Base-by-base conservation (phyloP, 2,888 invertebrate species). In the Oscheius myriophilus region DNA sequence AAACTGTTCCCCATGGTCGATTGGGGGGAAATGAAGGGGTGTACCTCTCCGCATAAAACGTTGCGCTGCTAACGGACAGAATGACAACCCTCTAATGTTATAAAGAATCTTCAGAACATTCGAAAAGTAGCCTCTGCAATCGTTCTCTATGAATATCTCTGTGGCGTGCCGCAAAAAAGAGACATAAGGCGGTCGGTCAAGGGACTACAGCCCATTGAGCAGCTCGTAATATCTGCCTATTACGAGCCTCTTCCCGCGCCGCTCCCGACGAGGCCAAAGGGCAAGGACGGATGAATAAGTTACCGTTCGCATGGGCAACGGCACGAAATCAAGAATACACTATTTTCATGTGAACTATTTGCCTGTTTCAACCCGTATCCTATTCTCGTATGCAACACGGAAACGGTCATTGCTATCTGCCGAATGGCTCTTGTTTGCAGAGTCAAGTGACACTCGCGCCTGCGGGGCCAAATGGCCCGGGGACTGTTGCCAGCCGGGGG, bases 371-470 rank as follows among this genome's bases (percentile, higher is more conserved):
- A 33, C 33, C 4, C 33, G 33, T 33, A 9, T 33, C 33, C 33
- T 33, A 33, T 9, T 33, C 53, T 3, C 41, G 23, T 58, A 23
- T 61, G n/a, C 21, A 26, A 61, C 61, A 46, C 46, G 61, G 61
- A 61, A 61, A 61, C 61, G 61, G 61, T 61, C 61, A 61, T 61
- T 61, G 61, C 49, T 61, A 61, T 59, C 23, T 49, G 49, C 43
- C 61, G 18, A 61, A 61, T 61, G 49, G 61, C 61, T 33, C 61
- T 61, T 61, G 49, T 61, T 61, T 61, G 61, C 61, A 26, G 61
- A 61, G 49, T 61, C 61, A 61, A 61, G 61, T 61, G 61, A 61
- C 61, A 61, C 61, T 49, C 61, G 61, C 26, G 61, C 61, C 46
- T 61, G 25, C 49, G 9, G 33, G 33, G 3, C 33, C 33, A 33